Conservation (phyloP, 2,888 invertebrate species). For the Drosophila mimetica region DNA sequence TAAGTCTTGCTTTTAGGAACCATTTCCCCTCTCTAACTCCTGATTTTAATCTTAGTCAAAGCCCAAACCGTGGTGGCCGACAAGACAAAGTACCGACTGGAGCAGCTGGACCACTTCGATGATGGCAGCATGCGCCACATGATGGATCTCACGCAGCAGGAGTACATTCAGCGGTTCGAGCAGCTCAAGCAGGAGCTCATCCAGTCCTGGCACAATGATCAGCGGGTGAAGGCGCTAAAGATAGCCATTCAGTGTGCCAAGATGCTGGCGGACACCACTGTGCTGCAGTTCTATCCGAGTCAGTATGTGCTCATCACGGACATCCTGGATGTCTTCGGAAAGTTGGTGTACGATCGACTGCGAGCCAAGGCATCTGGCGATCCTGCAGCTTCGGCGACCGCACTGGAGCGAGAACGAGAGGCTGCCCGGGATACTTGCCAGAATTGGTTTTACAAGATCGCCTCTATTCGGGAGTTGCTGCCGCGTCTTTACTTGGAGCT, state of each 20-base stretch:
- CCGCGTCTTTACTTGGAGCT: constrained; percentile 97
- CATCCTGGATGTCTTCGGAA: constrained; percentile 97
- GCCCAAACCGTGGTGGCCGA: constrained; percentile 91
- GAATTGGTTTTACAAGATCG: constrained; percentile 99
- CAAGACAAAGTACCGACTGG: constrained; percentile 94
- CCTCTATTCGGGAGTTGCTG: constrained; percentile 97
- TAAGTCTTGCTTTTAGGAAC: constrained; percentile 77
- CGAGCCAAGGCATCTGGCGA: constrained; percentile 87
- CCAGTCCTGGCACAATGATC: constrained; percentile 96
- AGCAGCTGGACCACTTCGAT: constrained; percentile 97
- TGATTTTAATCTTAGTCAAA: constrained; percentile 86
- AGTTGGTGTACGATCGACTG: constrained; percentile 93
- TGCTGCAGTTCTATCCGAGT: constrained; percentile 98
- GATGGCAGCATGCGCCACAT: constrained; percentile 94
- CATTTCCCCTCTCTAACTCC: not conserved
- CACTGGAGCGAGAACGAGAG: constrained; percentile 91
- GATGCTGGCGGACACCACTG: constrained; percentile 93
- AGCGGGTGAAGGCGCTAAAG: constrained; percentile 97
- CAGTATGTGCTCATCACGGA: constrained; percentile 98
- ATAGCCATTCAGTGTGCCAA: constrained; percentile 99
- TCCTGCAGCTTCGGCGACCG: constrained; percentile 43
- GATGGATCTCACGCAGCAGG: constrained; percentile 95
- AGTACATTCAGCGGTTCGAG: constrained; percentile 94
- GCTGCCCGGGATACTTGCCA: constrained; percentile 97
- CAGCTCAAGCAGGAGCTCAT: constrained; percentile 96